phyloP scores from a whole-genome alignment of 2,888 invertebrate genomes.

The Danaus chrysippus region DNA sequence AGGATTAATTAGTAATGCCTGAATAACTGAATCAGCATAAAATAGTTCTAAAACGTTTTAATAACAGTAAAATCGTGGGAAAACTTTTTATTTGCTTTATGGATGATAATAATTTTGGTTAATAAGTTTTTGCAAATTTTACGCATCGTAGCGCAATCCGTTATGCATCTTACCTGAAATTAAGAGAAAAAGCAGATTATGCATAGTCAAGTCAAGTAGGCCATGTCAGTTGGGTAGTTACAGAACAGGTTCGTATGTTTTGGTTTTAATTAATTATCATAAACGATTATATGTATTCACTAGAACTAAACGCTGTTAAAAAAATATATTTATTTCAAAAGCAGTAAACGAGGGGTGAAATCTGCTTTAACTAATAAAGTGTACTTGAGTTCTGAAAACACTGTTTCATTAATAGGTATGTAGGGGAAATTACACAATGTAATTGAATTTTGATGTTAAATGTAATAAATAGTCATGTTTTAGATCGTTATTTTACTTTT shows the following conservation, averaged over 20 bases:
- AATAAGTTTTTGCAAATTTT: constrained; percentile 54
- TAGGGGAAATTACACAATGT: too few relatives aligned
- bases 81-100: constrained; percentile 25
- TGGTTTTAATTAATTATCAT: neutral
- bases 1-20: neutral
- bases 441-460: too few relatives aligned
- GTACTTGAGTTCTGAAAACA: too few relatives aligned
- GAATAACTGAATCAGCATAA: constrained; percentile 6
- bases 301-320: too few relatives aligned
- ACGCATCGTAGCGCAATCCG: constrained; percentile 56
- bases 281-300: neutral
- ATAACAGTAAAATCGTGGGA: constrained; percentile 30
- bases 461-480: too few relatives aligned
- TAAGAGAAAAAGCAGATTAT: constrained; percentile 52
- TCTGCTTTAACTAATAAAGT: too few relatives aligned
- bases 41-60: constrained; percentile 12
- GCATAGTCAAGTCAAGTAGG: constrained; percentile 55
- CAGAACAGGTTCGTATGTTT: neutral
- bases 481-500: too few relatives aligned
- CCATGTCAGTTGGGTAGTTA: constrained; percentile 46
- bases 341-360: too few relatives aligned
- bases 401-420: too few relatives aligned
- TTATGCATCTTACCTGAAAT: constrained; percentile 54
- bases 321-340: too few relatives aligned
- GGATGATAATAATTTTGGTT: constrained; percentile 25